Evolutionary conservation across 2,888 invertebrate species (phyloP).

Genomic region (Eledone cirrhosa): DNA sequence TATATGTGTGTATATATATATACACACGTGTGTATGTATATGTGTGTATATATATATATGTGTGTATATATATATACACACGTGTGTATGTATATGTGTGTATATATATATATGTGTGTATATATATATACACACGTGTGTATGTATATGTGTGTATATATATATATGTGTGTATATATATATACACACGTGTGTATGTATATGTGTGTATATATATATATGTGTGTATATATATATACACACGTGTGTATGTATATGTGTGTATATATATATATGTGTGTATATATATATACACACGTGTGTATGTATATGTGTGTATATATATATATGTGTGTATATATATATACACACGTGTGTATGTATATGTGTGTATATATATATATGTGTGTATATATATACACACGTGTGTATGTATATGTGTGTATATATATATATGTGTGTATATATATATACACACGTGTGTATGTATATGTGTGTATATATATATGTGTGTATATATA

Average conservation of each 20-base stretch:
- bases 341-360: no score
- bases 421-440: not conserved
- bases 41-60: not conserved
- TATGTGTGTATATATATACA: not conserved
- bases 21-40: not conserved
- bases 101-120: no score
- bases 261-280: no score
- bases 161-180: not conserved
- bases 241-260: not conserved
- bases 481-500: not conserved
- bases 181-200: not conserved
- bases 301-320: no score
- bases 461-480: not conserved
- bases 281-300: no score
- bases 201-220: not conserved
- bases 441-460: constrained; percentile 2
- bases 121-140: constrained; percentile 1
- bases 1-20: not conserved
- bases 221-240: not conserved
- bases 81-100: no score
- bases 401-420: not conserved
- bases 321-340: no score
- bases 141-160: not conserved
- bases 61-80: not conserved
- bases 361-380: not conserved